Base-by-base conservation (phyloP, 1,140 invertebrate genomes). In the Zaprionus kolodkinae region DNA sequence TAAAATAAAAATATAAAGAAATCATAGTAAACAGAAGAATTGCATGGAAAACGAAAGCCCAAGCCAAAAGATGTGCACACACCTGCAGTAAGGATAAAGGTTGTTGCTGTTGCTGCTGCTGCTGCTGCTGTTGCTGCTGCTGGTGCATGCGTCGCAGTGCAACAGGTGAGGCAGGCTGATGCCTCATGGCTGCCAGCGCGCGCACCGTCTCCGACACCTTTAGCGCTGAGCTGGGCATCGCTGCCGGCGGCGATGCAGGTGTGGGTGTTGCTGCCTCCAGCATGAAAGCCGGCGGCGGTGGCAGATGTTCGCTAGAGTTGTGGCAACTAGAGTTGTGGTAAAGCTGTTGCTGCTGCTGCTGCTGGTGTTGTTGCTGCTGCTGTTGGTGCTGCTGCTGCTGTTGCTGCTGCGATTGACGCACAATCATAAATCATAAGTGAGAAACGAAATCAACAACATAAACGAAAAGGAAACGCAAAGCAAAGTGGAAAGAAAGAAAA, bases 201-300 rank as follows among this genome's bases (percentile, higher is more conserved):
- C 96, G 96, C 11, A 98, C 96, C 1, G 97, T 97, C 92, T 97
- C 97, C 3, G 96, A 96, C n/a, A 98, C 97, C 84, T 95, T 96
- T 52, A 94, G 91, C 74, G 93, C 93, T 67, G 91, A 91, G 68
- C 64, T 83, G 40, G 81, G 84, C 79, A 90, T 88, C 15, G 75
- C 25, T n/a, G 86, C 48, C 10, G 85, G 73, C n/a, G 78, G 45
- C 6, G 75, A 15, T 13, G 40, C 40, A 7, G n/a, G n/a, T 52
- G 76, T 69, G 45, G 71, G 57, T 38, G 70, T 36, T 25, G 64
- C 55, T 57, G 61, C 65, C 93, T 97, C 96, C 30, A 97, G 93
- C 40, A 98, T 93, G 90, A 97, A 97, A 9, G 96, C 96, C 6
- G 97, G 97, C 35, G 97, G 97, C 21, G 97, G 97, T 36, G 97